These are phyloP conservation scores for Babyrousa celebensis DNA, from an alignment of 2,797 vertebrate species.

Conservation along the genomic window DNA sequence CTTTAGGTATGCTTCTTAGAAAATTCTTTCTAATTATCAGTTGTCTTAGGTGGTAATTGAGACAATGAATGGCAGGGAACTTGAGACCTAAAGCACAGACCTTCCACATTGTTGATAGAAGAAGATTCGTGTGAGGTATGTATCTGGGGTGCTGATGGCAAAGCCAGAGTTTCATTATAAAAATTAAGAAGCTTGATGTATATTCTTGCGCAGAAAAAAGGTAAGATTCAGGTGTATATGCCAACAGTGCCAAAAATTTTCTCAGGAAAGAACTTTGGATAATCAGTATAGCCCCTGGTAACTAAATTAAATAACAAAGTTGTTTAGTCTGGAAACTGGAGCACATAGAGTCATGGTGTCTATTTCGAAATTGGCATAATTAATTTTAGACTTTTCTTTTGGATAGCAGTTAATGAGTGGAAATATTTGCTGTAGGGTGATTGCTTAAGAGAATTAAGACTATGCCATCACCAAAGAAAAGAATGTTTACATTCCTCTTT, in stretches of 20 bases:
- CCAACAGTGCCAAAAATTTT: background rate
- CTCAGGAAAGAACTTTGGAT: background rate
- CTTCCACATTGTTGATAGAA: background rate
- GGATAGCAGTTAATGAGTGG: background rate
- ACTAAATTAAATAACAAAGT: background rate
- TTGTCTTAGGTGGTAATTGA: constrained; percentile 40
- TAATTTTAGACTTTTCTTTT: constrained; percentile 43
- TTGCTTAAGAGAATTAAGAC: constrained; percentile 3
- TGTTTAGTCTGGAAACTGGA: background rate
- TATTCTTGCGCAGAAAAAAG: background rate
- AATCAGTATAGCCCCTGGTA: constrained; percentile 17
- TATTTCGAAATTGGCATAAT: constrained; percentile 40
- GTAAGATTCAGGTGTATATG: background rate
- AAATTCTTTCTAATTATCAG: constrained; percentile 53
- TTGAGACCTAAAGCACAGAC: background rate
- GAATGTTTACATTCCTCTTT: constrained; percentile 21
- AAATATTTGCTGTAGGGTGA: constrained; percentile 47
- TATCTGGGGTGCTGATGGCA: background rate
- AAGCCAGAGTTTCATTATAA: background rate
- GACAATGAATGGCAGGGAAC: background rate
- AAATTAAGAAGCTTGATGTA: background rate
- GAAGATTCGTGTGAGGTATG: background rate
- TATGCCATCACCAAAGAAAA: constrained; percentile 20
- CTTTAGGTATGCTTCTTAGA: constrained; percentile 26
- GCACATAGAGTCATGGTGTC: background rate